Conservation (phyloP, 2,113 vertebrate species). For the Dromas ardeola region DNA sequence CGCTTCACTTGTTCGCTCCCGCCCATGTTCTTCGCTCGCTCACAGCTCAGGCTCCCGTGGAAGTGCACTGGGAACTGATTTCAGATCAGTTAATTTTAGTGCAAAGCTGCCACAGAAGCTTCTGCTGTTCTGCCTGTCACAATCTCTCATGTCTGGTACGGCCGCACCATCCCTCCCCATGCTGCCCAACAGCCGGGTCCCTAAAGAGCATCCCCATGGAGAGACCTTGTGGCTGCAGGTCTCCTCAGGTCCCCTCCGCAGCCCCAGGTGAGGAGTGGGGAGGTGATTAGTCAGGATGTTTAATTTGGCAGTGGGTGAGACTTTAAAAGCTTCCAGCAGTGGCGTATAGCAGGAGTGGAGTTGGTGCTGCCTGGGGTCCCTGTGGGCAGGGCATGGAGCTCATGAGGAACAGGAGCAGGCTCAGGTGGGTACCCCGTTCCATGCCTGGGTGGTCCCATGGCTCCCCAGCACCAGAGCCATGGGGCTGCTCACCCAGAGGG, state of each 20-base stretch:
- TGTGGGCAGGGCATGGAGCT: not conserved
- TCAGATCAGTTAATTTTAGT: conserved; percentile 13
- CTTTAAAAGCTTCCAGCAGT: not conserved
- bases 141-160: not conserved
- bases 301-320: accelerated
- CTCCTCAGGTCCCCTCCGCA: not conserved
- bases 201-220: accelerated
- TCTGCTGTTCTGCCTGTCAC: not conserved
- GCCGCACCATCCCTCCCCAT: accelerated
- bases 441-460: too few species aligned
- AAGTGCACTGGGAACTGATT: conserved; percentile 4
- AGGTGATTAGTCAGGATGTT: not conserved
- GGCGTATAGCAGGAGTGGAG: too few species aligned
- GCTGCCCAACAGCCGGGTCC: not conserved
- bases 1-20: not conserved
- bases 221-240: not conserved
- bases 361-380: not conserved
- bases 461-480: not conserved
- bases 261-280: not conserved
- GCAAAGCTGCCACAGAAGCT: not conserved
- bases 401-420: not conserved
- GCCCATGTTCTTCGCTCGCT: not conserved
- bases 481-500: not conserved
- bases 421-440: not conserved
- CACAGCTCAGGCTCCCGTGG: not conserved